A percentile compares a stretch with the other conserved stretches of the same genome.
phyloP scores from a whole-genome alignment of 2,888 invertebrate genomes.

The Lycophotia porphyrea region DNA sequence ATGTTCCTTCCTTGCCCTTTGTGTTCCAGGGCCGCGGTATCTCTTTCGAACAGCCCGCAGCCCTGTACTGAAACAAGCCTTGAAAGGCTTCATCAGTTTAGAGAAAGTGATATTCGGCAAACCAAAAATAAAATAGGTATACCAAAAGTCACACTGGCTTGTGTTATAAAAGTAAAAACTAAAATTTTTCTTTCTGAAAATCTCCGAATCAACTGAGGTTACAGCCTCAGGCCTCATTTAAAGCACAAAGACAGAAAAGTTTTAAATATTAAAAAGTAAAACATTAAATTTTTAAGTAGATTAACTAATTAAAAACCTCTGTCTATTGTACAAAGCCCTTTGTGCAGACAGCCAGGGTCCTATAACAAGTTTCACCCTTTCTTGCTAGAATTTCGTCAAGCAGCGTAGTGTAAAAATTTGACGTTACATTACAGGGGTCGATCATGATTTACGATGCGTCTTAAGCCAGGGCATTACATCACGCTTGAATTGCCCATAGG shows the following conservation, averaged over 20 bases:
- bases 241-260: not conserved
- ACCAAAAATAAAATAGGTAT: not conserved
- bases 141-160: not conserved
- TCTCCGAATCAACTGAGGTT: not conserved
- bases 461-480: conserved; percentile 21
- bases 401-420: conserved; percentile 45
- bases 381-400: conserved; percentile 6
- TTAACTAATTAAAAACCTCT: not conserved
- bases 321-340: conserved; percentile 7
- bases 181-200: not conserved
- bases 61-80: not conserved
- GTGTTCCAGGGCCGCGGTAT: no score
- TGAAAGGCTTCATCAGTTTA: not conserved
- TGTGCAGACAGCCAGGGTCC: not conserved
- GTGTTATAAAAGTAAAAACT: not conserved
- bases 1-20: no score
- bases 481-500: not conserved
- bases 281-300: not conserved
- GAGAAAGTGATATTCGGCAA: not conserved
- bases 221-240: not conserved
- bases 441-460: conserved; percentile 60
- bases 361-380: not conserved
- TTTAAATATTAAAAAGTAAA: not conserved
- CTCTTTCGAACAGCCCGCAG: no score
- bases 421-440: conserved; percentile 52